Percentiles rank a stretch among this genome's conserved stretches.
These are phyloP conservation scores for Cochlearius cochlearius DNA, from an alignment of 2,113 vertebrate genomes.

Conservation along the genomic window DNA sequence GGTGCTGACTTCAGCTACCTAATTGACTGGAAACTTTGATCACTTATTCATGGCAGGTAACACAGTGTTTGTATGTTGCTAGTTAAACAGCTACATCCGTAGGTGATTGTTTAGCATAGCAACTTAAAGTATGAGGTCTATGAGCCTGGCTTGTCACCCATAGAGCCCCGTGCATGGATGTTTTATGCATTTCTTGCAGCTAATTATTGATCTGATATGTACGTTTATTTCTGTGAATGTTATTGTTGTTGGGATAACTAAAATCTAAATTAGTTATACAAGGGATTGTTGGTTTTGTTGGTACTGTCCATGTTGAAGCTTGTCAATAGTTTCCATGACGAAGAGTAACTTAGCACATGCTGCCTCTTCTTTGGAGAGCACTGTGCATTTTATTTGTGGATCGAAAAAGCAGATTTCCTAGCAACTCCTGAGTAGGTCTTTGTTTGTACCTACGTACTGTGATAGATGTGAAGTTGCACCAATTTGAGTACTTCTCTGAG, in stretches of 20 bases:
- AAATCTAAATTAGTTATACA: background rate
- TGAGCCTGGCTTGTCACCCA: background rate
- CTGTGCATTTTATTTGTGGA: background rate
- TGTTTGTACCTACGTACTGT: fast-evolving
- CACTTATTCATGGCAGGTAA: background rate
- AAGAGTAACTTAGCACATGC: background rate
- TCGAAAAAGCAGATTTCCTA: background rate
- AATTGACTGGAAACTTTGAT: background rate
- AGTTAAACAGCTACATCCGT: background rate
- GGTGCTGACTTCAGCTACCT: fast-evolving
- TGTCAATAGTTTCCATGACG: background rate
- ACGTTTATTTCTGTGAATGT: background rate
- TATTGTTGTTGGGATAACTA: background rate
- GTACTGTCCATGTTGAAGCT: background rate
- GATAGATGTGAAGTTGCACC: background rate
- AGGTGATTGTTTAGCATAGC: background rate
- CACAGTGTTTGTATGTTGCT: background rate
- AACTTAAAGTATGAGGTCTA: background rate
- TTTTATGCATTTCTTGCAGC: background rate
- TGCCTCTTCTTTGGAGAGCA: background rate
- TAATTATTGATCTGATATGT: fast-evolving
- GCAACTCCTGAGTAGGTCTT: background rate
- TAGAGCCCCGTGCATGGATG: background rate
- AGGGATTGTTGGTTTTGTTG: background rate
- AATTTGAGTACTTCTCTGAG: background rate